Base-by-base conservation (phyloP, 2,888 invertebrate species). In the Oxystoma pomonae region DNA sequence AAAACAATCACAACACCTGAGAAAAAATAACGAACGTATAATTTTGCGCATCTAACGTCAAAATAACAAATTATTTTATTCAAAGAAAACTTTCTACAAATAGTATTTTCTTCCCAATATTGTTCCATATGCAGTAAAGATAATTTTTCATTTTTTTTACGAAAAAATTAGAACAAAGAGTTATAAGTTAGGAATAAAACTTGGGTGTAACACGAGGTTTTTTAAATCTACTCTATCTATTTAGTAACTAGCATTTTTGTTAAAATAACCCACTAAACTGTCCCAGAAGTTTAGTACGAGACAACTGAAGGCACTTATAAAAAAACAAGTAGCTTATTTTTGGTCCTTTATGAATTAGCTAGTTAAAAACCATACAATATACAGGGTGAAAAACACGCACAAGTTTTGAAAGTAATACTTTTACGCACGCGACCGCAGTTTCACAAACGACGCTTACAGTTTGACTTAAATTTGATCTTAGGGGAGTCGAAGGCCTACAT, bases 1-100 rank as follows among this genome's bases (percentile, higher is more conserved):
- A 35, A 35, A 35, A 35, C 35, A 12, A 65, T 67, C 67, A 67
- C 67, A 67, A 67, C 67, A 63, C 67, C 60, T 67, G 67, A 65
- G 65, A 52, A 61, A 63, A 60, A 53, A n/a, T n/a, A n/a, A 57
- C 56, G 35, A 58, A 60, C 61, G 22, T 35, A 7, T 12, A 35
- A 35, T 35, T 35, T 35, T 35, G 35, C 35, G 35, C 35, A 3
- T 35, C 35, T 12, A 35, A 3, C 12, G 35, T 35, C 12, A 35
- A 35, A 35, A 35, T 35, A 12, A 12, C 35, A 35, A 35, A 35
- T 35, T 35, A 35, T 12, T 35, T 35, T 35, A 3, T 12, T 35
- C 12, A 7, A 35, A 35, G 35, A 35, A 35, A 35, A 35, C 12
- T 35, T 35, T 35, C 35, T 12, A 12, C 35, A 35, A 3, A 35